phyloP scores from a whole-genome alignment of 2,797 vertebrate genomes.

The Artibeus lituratus region DNA sequence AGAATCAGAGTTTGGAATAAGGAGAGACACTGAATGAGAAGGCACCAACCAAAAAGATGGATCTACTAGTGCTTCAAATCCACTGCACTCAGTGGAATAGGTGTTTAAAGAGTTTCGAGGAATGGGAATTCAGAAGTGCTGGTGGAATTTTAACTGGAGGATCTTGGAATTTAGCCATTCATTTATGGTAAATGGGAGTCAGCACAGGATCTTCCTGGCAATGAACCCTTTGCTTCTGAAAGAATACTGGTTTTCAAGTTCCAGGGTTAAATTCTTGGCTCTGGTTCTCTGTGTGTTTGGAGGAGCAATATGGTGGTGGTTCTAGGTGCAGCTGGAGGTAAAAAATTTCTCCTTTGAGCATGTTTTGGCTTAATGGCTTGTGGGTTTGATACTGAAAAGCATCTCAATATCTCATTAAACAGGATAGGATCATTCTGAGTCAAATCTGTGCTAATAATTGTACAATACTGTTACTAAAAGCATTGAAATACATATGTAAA shows the following conservation, averaged over 20 bases:
- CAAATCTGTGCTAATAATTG: not conserved
- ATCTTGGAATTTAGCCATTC: not conserved
- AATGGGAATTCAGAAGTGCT: not conserved
- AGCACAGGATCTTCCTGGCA: not conserved
- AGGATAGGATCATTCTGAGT: not conserved
- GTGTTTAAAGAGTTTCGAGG: not conserved
- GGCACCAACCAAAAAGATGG: too few relatives aligned
- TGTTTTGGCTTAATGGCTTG: not conserved
- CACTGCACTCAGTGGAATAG: not conserved
- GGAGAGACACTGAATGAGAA: not conserved
- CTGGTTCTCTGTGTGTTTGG: not conserved
- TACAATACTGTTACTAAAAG: not conserved
- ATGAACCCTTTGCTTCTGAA: not conserved
- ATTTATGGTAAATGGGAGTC: not conserved
- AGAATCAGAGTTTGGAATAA: not conserved
- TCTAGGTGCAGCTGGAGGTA: not conserved
- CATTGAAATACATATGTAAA: not conserved
- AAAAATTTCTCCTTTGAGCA: not conserved
- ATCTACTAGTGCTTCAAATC: not conserved
- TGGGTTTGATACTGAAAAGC: not conserved
- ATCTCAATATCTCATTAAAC: not conserved
- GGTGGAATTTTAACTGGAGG: not conserved
- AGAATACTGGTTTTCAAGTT: not conserved
- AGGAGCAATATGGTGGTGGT: not conserved
- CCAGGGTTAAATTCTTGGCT: not conserved